Conservation (phyloP, 2,113 vertebrate species). For the Propithecus coquereli region DNA sequence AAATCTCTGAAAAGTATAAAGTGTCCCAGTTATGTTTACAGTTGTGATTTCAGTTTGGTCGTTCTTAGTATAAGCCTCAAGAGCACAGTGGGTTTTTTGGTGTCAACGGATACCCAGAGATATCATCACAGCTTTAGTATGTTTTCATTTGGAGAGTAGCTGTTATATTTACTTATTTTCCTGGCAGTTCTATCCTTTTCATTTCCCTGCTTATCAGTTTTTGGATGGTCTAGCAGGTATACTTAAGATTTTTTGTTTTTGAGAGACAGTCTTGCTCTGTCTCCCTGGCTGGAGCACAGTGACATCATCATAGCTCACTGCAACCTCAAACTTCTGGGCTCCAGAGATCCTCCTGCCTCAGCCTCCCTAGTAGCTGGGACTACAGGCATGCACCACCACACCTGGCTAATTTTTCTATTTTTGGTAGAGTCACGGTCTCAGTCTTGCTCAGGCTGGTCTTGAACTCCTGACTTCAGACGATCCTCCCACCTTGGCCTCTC, state of each 20-base stretch:
- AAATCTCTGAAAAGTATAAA: conserved; percentile 36
- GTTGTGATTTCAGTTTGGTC: conserved; percentile 50
- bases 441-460: too few species aligned
- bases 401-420: too few species aligned
- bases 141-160: conserved; percentile 47
- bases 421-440: too few species aligned
- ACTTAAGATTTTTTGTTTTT: neutral
- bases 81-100: conserved; percentile 31
- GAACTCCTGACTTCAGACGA: too few species aligned
- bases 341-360: too few species aligned
- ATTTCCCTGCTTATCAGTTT: conserved; percentile 49
- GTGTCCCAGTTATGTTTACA: conserved; percentile 36
- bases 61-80: conserved; percentile 26
- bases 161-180: conserved; percentile 55
- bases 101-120: conserved; percentile 45
- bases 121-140: conserved; percentile 46
- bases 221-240: conserved; percentile 27
- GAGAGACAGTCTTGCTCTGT: too few species aligned
- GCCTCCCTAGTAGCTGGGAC: too few species aligned
- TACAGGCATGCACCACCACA: too few species aligned
- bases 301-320: too few species aligned
- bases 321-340: too few species aligned
- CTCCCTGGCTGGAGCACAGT: too few species aligned
- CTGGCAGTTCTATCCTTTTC: conserved; percentile 50
- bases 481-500: too few species aligned